Evolutionary conservation across 2,113 vertebrate genomes (phyloP), one percentile per base, ranked within the genome.

Genomic region (Phaethon lepturus): DNA sequence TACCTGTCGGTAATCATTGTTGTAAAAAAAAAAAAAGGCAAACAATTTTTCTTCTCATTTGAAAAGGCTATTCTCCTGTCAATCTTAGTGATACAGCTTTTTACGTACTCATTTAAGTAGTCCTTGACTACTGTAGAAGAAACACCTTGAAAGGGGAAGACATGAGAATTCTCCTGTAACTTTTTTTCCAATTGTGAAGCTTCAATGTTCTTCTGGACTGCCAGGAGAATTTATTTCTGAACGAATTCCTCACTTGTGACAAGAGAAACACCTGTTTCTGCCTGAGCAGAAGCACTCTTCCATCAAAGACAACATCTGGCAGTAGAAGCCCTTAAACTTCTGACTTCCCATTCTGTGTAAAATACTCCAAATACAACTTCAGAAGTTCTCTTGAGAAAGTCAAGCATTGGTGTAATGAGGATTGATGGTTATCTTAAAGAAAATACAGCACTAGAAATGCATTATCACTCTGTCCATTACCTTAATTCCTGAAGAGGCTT

Each of bases 291-390:
- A 69, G 67, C 31, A 10, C 50, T 91, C 23, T 40, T 82, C 67
- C 42, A 40, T 92, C 68, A 63, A 59, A 96, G 42, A 77, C 22
- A 52, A 35, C 88, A 88, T 71, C 86, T 95, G 96, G 63, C 59
- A 71, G 63, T 1, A 25, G 44, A 45, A 89, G n/a, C 72, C 63
- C 75, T 91, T 78, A 17, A 89, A 87, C 29, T 74, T 75, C 15
- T 60, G 60, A 33, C 33, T 69, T n/a, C 31, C n/a, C 31, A 79
- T 78, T 11, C 35, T 71, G 38, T 33, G 13, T 29, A 5, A 75
- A 52, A 33, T 16, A 42, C 19, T 91, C n/a, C n/a, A 67, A 68
- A 7, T 7, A 6, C 11, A 56, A 25, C 63, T 86, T 42, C 1
- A 29, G 64, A 63, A 93, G 59, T 44, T 78, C 13, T 75, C 56